phyloP scores from a whole-genome alignment of 1,140 invertebrate genomes.

The Brachionus calyciflorus region DNA sequence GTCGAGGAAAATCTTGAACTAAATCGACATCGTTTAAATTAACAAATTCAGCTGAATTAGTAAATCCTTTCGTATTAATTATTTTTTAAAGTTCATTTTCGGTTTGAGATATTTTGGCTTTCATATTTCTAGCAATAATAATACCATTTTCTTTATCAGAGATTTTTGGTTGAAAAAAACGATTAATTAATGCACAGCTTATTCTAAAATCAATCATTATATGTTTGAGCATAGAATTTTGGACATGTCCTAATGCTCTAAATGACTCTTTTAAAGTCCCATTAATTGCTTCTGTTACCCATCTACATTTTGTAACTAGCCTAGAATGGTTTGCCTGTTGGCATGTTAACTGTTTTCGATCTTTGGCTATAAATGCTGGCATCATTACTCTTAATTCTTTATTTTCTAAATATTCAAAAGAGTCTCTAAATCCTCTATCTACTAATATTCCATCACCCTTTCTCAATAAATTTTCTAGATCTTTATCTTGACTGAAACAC shows the following conservation, averaged over 20 bases:
- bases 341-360: background rate
- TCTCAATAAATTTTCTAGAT: background rate
- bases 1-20: background rate
- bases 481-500: background rate
- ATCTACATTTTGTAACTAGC: constrained; percentile 16
- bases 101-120: background rate
- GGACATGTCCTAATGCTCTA: constrained; percentile 2
- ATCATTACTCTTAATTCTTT: constrained; percentile 21
- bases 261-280: background rate
- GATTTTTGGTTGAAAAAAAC: constrained; percentile 10
- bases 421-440: constrained; percentile 12
- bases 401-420: background rate
- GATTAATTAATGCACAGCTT: constrained; percentile 11
- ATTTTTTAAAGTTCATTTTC: background rate
- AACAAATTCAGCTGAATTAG: constrained; percentile 16
- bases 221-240: constrained; percentile 11
- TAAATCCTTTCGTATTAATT: too few species aligned
- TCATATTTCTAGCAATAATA: background rate
- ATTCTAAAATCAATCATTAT: constrained; percentile 12
- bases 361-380: constrained; percentile 1
- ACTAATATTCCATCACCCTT: background rate
- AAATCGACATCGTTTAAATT: constrained; percentile 2
- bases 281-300: background rate
- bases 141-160: background rate
- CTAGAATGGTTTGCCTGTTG: constrained; percentile 11